Conservation (phyloP, 2,797 vertebrate species). For the Anomalospiza imberbis region DNA sequence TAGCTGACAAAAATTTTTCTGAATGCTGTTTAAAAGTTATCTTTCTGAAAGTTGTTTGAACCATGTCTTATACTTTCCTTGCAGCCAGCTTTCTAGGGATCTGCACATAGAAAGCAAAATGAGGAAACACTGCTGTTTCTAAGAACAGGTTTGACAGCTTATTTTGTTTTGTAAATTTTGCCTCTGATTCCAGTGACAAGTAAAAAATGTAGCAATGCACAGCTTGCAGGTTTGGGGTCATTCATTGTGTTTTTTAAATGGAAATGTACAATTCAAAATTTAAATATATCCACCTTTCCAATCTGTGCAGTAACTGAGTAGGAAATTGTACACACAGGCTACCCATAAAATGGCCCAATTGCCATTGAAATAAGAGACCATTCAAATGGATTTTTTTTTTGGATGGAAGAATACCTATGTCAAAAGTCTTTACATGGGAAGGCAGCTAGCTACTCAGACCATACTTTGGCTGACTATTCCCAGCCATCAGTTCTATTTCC, state of each 20-base stretch:
- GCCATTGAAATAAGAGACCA: background rate
- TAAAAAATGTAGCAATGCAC: background rate
- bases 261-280: background rate
- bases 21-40: background rate
- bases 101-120: background rate
- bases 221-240: background rate
- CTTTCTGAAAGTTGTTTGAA: background rate
- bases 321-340: background rate
- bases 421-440: background rate
- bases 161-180: background rate
- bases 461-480: background rate
- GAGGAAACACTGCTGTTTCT: background rate
- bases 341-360: background rate
- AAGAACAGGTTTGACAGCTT: background rate
- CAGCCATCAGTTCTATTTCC: background rate
- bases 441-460: background rate
- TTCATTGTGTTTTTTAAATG: background rate
- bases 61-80: accelerated
- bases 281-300: background rate
- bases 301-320: background rate
- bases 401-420: background rate
- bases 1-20: background rate
- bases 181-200: background rate
- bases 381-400: background rate
- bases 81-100: background rate